phyloP scores from a whole-genome alignment of 2,888 invertebrate genomes.

The Leptura quadrifasciata region DNA sequence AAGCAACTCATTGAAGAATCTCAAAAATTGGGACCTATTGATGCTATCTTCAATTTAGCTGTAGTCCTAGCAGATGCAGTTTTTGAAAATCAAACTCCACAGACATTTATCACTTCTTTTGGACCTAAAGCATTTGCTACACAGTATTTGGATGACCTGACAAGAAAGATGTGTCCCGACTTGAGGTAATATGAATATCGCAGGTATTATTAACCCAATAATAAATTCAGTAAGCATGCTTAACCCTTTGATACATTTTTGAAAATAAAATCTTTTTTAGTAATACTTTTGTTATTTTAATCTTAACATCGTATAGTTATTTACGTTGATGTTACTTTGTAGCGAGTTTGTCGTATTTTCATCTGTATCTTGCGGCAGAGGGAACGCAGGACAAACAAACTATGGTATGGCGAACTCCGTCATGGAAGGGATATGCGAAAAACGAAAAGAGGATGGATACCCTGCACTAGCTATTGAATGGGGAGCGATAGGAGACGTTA shows the following conservation, averaged over 20 bases:
- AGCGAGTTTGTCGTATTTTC: constrained; percentile 93
- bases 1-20: constrained; percentile 81
- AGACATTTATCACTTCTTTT: constrained; percentile 81
- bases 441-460: constrained; percentile 80
- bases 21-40: constrained; percentile 80
- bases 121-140: constrained; percentile 89
- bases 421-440: constrained; percentile 92
- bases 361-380: constrained; percentile 93
- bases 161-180: constrained; percentile 62
- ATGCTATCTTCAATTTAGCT: constrained; percentile 93
- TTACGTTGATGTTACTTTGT: constrained; percentile 29
- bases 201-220: too few species aligned
- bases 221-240: too few species aligned
- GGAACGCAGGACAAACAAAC: constrained; percentile 93
- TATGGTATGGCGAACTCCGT: constrained; percentile 93
- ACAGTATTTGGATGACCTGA: constrained; percentile 81
- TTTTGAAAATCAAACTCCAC: constrained; percentile 85
- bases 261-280: too few species aligned
- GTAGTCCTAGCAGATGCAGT: constrained; percentile 86
- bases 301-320: background rate
- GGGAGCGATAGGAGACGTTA: constrained; percentile 94
- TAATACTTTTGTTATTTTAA: background rate
- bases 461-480: constrained; percentile 92
- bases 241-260: too few species aligned
- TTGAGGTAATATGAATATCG: constrained; percentile 53